phyloP scores from a whole-genome alignment of 1,140 invertebrate species.

The Pseudomyrmex concolor region DNA sequence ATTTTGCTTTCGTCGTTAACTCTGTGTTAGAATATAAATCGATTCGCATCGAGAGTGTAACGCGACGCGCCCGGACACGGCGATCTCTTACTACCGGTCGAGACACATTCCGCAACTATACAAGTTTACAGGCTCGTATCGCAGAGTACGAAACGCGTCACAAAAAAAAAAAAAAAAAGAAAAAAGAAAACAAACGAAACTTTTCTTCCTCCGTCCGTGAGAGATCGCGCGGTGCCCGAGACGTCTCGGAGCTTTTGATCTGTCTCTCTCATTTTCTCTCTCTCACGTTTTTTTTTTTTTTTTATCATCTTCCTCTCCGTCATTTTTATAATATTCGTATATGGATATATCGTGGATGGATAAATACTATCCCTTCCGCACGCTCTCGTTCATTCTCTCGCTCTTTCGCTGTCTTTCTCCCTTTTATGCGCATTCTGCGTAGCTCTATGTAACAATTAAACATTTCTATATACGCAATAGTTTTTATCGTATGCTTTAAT shows the following conservation, averaged over 20 bases:
- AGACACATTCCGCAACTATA: too few species aligned
- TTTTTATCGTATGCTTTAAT: conserved; percentile 47
- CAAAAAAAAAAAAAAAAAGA: too few species aligned
- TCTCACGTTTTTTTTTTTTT: not conserved
- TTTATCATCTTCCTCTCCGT: too few species aligned
- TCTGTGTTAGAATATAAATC: not conserved
- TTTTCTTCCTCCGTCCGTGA: conserved; percentile 15
- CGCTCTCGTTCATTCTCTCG: too few species aligned
- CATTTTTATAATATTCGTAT: too few species aligned
- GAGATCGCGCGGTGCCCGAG: conserved; percentile 25
- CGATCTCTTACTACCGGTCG: too few species aligned
- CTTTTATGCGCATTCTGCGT: conserved; percentile 64
- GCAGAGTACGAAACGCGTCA: too few species aligned
- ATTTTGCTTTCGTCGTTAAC: conserved; percentile 43
- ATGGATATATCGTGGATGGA: too few species aligned
- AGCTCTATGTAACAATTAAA: conserved; percentile 75
- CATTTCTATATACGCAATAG: conserved; percentile 80
- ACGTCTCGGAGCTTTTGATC: conserved; percentile 41
- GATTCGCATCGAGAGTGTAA: too few species aligned
- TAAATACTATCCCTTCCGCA: too few species aligned
- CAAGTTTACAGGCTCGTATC: too few species aligned
- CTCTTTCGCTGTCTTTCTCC: not conserved
- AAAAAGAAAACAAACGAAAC: not conserved
- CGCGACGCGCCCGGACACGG: too few species aligned
- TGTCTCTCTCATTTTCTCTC: conserved; percentile 28